phyloP scores from a whole-genome alignment of 1,140 invertebrate genomes.

The Laupala kohalensis region DNA sequence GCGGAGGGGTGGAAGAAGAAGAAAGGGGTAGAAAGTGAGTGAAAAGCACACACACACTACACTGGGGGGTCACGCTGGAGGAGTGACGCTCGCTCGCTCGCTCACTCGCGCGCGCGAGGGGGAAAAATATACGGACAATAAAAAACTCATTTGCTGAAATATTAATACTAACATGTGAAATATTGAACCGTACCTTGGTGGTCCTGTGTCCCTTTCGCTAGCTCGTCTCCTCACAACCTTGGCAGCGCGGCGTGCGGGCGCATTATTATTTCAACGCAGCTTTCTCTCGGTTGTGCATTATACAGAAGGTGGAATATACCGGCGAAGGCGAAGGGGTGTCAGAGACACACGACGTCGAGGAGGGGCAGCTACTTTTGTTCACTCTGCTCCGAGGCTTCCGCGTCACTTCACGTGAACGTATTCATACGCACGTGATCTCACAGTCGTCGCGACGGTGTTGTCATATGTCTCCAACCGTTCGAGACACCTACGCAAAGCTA shows the following conservation, averaged over 20 bases:
- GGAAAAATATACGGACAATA: slow-evolving; percentile 14
- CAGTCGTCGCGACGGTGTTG: no score
- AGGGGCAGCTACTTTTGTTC: no score
- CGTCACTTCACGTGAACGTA: no score
- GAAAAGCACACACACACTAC: neutral
- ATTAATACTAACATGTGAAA: slow-evolving; percentile 16
- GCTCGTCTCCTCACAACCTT: neutral
- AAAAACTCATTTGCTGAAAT: slow-evolving; percentile 16
- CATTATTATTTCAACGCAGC: slow-evolving; percentile 16
- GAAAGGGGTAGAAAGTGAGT: neutral
- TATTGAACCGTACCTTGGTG: slow-evolving; percentile 17
- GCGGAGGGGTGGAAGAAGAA: neutral
- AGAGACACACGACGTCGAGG: no score
- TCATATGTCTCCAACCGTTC: no score
- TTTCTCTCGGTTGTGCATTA: slow-evolving; percentile 15
- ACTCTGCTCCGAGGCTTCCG: no score
- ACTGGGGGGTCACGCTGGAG: no score
- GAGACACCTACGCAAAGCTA: no score
- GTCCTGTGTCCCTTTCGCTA: slow-evolving; percentile 6
- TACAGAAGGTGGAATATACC: slow-evolving; percentile 15
- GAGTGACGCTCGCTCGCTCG: slow-evolving; percentile 1
- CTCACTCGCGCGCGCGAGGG: slow-evolving; percentile 1
- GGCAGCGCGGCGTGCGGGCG: slow-evolving; percentile 12
- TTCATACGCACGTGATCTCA: no score
- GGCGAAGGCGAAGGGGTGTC: no score